Base-by-base conservation (phyloP, 2,113 vertebrate species). In the Phasianus colchicus region DNA sequence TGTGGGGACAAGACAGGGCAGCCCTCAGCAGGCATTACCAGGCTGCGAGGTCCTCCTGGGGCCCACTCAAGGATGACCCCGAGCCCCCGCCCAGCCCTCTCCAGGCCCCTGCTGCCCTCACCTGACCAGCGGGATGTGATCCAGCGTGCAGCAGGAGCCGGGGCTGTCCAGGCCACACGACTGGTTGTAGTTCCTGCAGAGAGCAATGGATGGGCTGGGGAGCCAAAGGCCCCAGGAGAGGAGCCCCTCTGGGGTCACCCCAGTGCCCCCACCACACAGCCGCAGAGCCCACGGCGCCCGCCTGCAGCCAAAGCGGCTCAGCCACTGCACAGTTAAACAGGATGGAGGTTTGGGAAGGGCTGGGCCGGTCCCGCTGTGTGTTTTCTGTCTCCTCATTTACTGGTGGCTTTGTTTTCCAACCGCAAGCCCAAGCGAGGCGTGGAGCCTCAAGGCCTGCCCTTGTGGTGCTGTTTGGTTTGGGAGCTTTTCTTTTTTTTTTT, bases 101-200 rank as follows among this genome's bases (percentile, higher is more conserved):
- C 61, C 24, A 11, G 24, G 38, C 29, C 16, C 27, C 63, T 9
- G 8, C 1, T 0, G 34, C 80, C 36, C 95, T 95, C 89, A 96
- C 98, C 98, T 99, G 96, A 99, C 98, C 0, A 99, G 98, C 2
- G 98, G 98, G 29, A 99, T 94, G 58, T 98, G 98, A 83, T 99
- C 98, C 88, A 98, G 94, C 0, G 98, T 98, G 95, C 98, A 99
- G 95, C 98, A 99, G 72, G 96, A 93, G 18, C 97, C 93, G 2
- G 98, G 97, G 52, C 97, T 89, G 2, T 96, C 97, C 78, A 93
- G 83, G 15, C 96, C 97, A 11, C 98, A 99, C 0, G 98, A 98
- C 70, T 97, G 97, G 63, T 99, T 99, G 77, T 99, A 99, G 78
- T 97, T 96, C 98, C 98, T 99, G 93, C 8, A 4, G 1, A 54